Base-by-base conservation (phyloP, 2,888 invertebrate species). In the Hoplodrina blanda region DNA sequence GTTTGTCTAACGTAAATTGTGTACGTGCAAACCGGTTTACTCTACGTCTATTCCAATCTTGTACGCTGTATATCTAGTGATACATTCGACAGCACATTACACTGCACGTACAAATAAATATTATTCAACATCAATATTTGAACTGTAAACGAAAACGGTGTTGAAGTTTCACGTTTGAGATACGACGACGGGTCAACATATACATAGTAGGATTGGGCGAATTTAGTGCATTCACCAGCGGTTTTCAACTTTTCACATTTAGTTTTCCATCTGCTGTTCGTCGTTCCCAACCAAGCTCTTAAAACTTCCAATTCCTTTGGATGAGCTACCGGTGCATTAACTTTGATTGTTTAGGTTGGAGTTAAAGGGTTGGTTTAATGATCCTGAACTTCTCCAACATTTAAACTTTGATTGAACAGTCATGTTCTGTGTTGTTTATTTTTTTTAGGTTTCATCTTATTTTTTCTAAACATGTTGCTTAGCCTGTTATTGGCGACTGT, bases 1-100 rank as follows among this genome's bases (percentile, higher is more conserved):
- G 67, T 73, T 76, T 73, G 68, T 61, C 49, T 78, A 63, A 52
- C 49, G 67, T 67, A 54, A 63, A 63, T 37, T 54, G 59, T 73
- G 60, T 67, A 63, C 62, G 63, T 73, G 60, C 53, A 68, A 68
- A 73, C 66, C 67, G 56, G 56, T 76, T 76, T 76, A 13, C 52
- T 30, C 56, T 25, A 46, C 73, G 25, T 78, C 73, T 37, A 61
- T 61, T 61, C 52, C 60, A 78, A 73, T 73, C 52, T 60, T 68
- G 52, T 55, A 55, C 41, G 55, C 44, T 56, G 44, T 74, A 68
- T 56, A 62, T 55, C 49, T 52, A 20, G 13, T 10, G 17, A 46
- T 60, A 53, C 15, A 49, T 72, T 73, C 63, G 67, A 67, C 59
- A 55, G 55, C 59, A 49, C 30, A n/a, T 62, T 63, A 54, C 61